phyloP scores from a whole-genome alignment of 2,888 invertebrate genomes.

The Carpatolechia fugitivella region DNA sequence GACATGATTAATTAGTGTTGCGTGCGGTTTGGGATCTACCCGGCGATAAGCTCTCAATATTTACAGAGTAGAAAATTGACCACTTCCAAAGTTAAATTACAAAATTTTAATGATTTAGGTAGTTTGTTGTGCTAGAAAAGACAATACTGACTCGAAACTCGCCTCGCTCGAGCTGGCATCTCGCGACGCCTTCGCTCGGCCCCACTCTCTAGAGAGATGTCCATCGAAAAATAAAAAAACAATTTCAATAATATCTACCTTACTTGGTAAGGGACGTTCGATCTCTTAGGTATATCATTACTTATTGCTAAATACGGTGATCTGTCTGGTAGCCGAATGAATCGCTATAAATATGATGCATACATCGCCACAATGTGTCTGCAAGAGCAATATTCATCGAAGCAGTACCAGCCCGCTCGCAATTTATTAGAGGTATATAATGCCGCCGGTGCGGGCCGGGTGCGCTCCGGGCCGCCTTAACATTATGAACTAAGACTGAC shows the following conservation, averaged over 20 bases:
- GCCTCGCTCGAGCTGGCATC: slow-evolving; percentile 30
- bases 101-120: slow-evolving; percentile 59
- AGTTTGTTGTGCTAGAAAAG: slow-evolving; percentile 70
- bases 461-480: neutral
- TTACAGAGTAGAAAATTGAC: slow-evolving; percentile 78
- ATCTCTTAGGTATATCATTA: slow-evolving; percentile 76
- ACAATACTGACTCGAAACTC: slow-evolving; percentile 57
- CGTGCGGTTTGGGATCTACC: slow-evolving; percentile 71
- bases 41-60: slow-evolving; percentile 77
- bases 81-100: slow-evolving; percentile 74
- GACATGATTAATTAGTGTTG: slow-evolving; percentile 64
- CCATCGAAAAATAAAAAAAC: slow-evolving; percentile 69
- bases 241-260: slow-evolving; percentile 75
- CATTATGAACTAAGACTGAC: slow-evolving; percentile 1
- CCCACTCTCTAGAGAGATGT: slow-evolving; percentile 61
- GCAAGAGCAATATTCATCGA: slow-evolving; percentile 63
- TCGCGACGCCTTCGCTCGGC: slow-evolving; percentile 25
- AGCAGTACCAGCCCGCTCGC: slow-evolving; percentile 74
- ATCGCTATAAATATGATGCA: slow-evolving; percentile 49
- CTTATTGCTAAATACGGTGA: slow-evolving; percentile 76
- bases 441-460: slow-evolving; percentile 25
- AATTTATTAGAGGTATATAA: slow-evolving; percentile 34
- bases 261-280: slow-evolving; percentile 80
- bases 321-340: slow-evolving; percentile 66
- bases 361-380: slow-evolving; percentile 55